Evolutionary conservation across 2,888 invertebrate species (phyloP).

Genomic region (Tortrix viridana): DNA sequence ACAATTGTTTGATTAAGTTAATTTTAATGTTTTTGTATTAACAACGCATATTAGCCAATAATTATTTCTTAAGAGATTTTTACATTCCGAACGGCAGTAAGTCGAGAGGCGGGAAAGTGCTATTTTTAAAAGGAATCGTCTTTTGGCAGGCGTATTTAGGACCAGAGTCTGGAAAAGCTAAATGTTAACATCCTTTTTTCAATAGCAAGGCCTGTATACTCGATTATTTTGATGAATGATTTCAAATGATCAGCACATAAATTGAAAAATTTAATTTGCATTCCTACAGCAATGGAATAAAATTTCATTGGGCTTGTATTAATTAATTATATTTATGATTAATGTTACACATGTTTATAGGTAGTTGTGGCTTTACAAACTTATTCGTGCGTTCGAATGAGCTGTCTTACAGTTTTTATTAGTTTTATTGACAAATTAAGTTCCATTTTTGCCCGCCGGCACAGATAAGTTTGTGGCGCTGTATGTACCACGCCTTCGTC

Average conservation of each 20-base stretch:
- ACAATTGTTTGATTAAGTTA: background rate
- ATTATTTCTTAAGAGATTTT: constrained; percentile 18
- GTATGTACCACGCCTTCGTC: constrained; percentile 32
- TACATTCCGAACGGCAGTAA: constrained; percentile 33
- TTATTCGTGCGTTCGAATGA: background rate
- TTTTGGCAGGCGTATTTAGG: too few species aligned
- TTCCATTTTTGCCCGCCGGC: background rate
- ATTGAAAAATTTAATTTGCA: constrained; percentile 18
- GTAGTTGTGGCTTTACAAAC: constrained; percentile 11
- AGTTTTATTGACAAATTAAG: background rate
- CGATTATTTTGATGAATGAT: background rate
- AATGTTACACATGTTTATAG: constrained; percentile 31
- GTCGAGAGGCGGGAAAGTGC: constrained; percentile 9
- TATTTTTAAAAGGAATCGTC: background rate
- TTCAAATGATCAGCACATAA: background rate
- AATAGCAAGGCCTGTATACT: background rate
- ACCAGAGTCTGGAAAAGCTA: too few species aligned
- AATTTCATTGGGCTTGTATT: constrained; percentile 35
- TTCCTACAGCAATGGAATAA: constrained; percentile 32
- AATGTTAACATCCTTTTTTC: background rate
- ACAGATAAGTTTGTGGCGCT: constrained; percentile 3
- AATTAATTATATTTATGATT: constrained; percentile 15
- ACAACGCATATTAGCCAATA: constrained; percentile 16
- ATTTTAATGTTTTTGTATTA: constrained; percentile 13
- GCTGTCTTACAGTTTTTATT: background rate